A percentile compares a stretch with the other conserved stretches of the same genome.
Conservation (phyloP, 1,140 invertebrate genomes). For the Micrasema minimum region DNA sequence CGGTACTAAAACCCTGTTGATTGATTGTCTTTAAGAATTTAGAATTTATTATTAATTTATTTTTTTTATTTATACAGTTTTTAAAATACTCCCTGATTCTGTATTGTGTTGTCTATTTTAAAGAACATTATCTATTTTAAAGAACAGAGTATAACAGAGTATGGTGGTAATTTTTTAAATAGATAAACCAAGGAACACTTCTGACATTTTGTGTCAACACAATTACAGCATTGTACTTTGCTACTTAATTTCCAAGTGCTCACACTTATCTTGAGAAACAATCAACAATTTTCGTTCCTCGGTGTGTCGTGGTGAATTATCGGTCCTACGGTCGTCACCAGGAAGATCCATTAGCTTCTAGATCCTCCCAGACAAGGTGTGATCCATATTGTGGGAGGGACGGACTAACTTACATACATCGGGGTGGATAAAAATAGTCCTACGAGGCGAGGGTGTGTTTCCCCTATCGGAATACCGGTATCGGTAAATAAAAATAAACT, state of each 20-base stretch:
- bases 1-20: too few species aligned
- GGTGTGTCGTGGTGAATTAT: slow-evolving; percentile 6
- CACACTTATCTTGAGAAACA: neutral
- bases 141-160: too few species aligned
- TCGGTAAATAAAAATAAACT: slow-evolving; percentile 32
- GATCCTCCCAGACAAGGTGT: slow-evolving; percentile 45
- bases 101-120: too few species aligned
- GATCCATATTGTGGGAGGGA: too few species aligned
- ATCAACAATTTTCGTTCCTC: slow-evolving; percentile 17
- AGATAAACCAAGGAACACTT: too few species aligned
- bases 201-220: slow-evolving; percentile 15
- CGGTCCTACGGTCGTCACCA: slow-evolving; percentile 1
- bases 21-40: too few species aligned
- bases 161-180: too few species aligned
- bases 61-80: too few species aligned
- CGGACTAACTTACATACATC: neutral
- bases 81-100: too few species aligned
- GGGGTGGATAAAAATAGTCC: slow-evolving; percentile 45
- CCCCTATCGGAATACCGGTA: slow-evolving; percentile 22
- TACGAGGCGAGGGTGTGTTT: slow-evolving; percentile 38
- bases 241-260: slow-evolving; percentile 6
- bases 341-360: slow-evolving; percentile 16
- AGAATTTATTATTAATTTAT: too few species aligned
- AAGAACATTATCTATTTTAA: too few species aligned
- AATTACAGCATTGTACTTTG: slow-evolving; percentile 14